These are phyloP conservation scores for Anabacerthia variegaticeps DNA, from an alignment of 2,797 vertebrate species.

Conservation along the genomic window DNA sequence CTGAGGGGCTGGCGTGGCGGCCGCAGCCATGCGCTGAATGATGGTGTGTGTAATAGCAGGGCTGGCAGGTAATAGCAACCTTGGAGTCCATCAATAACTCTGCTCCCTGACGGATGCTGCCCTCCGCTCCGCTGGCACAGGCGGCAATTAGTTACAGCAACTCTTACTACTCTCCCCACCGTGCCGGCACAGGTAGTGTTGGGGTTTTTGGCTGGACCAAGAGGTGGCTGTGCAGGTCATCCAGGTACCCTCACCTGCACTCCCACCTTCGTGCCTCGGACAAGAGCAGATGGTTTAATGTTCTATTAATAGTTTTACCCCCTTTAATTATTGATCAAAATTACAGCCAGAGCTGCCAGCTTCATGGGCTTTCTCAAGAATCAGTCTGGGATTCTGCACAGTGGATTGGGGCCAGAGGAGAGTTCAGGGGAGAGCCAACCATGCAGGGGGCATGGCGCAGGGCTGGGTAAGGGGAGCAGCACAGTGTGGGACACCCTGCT, in stretches of 20 bases:
- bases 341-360: constrained; percentile 28
- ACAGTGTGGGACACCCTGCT: neutral
- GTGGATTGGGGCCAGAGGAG: neutral
- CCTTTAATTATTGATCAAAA: constrained; percentile 55
- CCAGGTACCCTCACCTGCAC: neutral
- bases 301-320: constrained; percentile 45
- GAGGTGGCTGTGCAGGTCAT: neutral
- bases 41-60: constrained; percentile 22
- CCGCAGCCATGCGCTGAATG: neutral
- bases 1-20: neutral
- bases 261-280: neutral
- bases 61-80: constrained; percentile 22
- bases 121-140: neutral
- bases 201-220: neutral
- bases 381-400: neutral
- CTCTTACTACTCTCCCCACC: neutral
- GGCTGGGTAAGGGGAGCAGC: neutral
- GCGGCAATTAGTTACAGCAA: neutral
- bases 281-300: neutral
- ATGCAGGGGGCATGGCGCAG: accelerated
- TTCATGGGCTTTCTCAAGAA: constrained; percentile 8
- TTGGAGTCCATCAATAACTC: constrained; percentile 14
- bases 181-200: accelerated
- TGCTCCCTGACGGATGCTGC: neutral
- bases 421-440: accelerated